Conservation (phyloP, 2,888 invertebrate genomes). For the Eupithecia exiguata region DNA sequence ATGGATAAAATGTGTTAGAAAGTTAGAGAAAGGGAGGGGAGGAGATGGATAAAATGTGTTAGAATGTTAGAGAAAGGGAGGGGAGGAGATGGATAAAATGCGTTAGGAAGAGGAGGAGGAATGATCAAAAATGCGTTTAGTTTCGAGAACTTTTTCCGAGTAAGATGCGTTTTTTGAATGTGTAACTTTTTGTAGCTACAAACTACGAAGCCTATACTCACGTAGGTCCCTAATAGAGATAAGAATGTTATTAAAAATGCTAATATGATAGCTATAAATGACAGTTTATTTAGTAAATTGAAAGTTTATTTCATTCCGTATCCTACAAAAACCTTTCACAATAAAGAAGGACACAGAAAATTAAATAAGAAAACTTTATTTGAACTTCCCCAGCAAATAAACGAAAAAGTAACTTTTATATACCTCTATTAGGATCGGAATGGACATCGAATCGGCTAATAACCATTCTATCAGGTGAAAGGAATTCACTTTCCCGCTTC, state of each 20-base stretch:
- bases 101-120: constrained; percentile 50
- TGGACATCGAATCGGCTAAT: constrained; percentile 82
- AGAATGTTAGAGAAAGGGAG: constrained; percentile 14
- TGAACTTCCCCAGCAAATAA: constrained; percentile 71
- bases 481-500: constrained; percentile 77
- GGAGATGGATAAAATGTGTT: too few species aligned
- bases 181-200: constrained; percentile 9
- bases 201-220: background rate
- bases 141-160: constrained; percentile 53
- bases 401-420: constrained; percentile 80
- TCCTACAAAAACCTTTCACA: constrained; percentile 14
- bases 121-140: constrained; percentile 73
- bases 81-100: background rate
- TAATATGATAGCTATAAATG: background rate
- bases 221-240: too few species aligned
- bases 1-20: too few species aligned
- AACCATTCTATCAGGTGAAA: constrained; percentile 83
- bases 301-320: background rate
- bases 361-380: constrained; percentile 70
- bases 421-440: constrained; percentile 82
- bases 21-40: background rate
- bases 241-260: background rate
- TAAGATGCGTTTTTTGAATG: constrained; percentile 26
- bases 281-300: background rate
- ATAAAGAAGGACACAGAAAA: constrained; percentile 51